A percentile compares a stretch with the other conserved stretches of the same genome.
These are phyloP conservation scores for Drosophila ohnishii DNA, from an alignment of 1,140 invertebrate species.

Conservation along the genomic window DNA sequence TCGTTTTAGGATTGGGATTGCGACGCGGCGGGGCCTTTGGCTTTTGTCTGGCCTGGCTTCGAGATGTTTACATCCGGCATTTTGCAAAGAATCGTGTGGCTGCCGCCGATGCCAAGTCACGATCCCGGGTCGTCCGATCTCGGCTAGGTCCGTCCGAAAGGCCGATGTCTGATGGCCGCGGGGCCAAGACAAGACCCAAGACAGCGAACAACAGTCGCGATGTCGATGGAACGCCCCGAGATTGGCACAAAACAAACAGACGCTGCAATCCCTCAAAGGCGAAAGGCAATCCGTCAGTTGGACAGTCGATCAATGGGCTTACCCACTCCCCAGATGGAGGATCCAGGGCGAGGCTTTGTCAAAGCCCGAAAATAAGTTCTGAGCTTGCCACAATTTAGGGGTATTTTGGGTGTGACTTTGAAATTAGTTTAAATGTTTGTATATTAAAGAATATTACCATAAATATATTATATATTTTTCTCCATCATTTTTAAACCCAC, in stretches of 20 bases:
- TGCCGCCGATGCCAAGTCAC: slow-evolving; percentile 70
- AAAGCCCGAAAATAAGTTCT: neutral
- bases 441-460: neutral
- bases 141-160: slow-evolving; percentile 28
- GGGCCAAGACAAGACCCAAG: slow-evolving; percentile 24
- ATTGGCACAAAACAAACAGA: slow-evolving; percentile 47
- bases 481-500: neutral
- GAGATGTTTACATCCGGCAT: slow-evolving; percentile 64
- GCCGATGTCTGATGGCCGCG: slow-evolving; percentile 53
- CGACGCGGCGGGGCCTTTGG: slow-evolving; percentile 14
- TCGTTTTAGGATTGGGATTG: slow-evolving; percentile 16
- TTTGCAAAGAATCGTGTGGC: slow-evolving; percentile 79
- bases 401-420: neutral
- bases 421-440: neutral
- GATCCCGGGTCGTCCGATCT: slow-evolving; percentile 46
- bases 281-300: slow-evolving; percentile 28
- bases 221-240: slow-evolving; percentile 59
- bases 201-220: slow-evolving; percentile 28
- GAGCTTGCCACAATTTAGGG: neutral
- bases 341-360: neutral
- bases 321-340: slow-evolving; percentile 8
- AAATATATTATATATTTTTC: neutral
- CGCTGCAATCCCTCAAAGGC: slow-evolving; percentile 15
- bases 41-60: slow-evolving; percentile 32
- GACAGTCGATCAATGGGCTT: slow-evolving; percentile 38